These are phyloP conservation scores for Chaetogeoica ovagalla DNA, from an alignment of 2,888 invertebrate species.

Conservation along the genomic window DNA sequence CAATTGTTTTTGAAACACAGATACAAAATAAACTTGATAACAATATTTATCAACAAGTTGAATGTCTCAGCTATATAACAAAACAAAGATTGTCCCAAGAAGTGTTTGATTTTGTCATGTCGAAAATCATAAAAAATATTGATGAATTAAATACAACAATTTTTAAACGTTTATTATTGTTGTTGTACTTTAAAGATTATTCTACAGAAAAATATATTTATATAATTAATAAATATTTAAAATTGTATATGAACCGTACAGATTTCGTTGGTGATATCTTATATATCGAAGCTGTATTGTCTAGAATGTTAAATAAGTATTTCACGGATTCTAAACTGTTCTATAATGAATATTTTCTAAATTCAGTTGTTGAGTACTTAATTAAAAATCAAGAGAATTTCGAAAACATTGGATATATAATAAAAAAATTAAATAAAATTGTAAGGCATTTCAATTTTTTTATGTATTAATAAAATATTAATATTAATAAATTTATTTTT, in stretches of 20 bases:
- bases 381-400: constrained; percentile 64
- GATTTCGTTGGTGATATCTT: constrained; percentile 59
- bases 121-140: constrained; percentile 60
- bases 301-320: constrained; percentile 62
- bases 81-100: constrained; percentile 63
- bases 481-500: constrained; percentile 24
- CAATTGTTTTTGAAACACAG: constrained; percentile 70
- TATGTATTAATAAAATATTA: neutral
- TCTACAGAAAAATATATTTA: constrained; percentile 61
- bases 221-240: constrained; percentile 63
- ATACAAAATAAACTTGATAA: constrained; percentile 64
- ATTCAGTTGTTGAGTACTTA: constrained; percentile 64
- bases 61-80: constrained; percentile 65
- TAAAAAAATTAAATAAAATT: constrained; percentile 64
- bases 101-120: constrained; percentile 64
- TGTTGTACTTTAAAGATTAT: constrained; percentile 63
- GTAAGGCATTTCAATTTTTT: constrained; percentile 61
- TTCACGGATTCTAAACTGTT: constrained; percentile 63
- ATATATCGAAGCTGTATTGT: constrained; percentile 63
- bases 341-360: constrained; percentile 68
- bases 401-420: constrained; percentile 62
- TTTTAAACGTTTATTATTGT: constrained; percentile 65
- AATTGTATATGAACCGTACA: constrained; percentile 58
- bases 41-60: constrained; percentile 59
- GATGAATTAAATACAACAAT: constrained; percentile 60